A percentile compares a stretch with the other conserved stretches of the same genome.
phyloP scores from a whole-genome alignment of 2,888 invertebrate genomes.

The Aporophyla nigra region DNA sequence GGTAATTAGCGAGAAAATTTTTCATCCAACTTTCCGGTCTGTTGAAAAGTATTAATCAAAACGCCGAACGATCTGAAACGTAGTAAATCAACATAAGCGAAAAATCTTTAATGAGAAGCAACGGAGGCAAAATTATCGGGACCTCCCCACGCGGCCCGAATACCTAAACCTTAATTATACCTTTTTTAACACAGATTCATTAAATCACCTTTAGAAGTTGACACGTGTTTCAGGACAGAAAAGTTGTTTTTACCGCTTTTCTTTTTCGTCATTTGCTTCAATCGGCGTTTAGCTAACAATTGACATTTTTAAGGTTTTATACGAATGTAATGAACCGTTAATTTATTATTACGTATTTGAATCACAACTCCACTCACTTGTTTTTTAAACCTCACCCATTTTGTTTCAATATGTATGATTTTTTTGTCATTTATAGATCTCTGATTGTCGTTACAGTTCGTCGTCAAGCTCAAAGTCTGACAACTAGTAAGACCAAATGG shows the following conservation, averaged over 20 bases:
- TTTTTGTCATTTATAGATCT: no score
- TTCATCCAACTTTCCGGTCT: constrained; percentile 67
- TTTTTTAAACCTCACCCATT: no score
- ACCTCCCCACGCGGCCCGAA: constrained; percentile 64
- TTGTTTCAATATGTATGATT: no score
- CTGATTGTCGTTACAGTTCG: no score
- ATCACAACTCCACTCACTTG: neutral
- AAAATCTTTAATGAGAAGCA: constrained; percentile 78
- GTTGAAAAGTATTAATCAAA: constrained; percentile 77
- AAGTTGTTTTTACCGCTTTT: constrained; percentile 48
- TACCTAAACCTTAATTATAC: constrained; percentile 77
- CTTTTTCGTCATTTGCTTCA: constrained; percentile 34
- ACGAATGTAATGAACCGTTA: constrained; percentile 29
- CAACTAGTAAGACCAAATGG: no score
- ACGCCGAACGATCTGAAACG: constrained; percentile 72
- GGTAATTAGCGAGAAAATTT: constrained; percentile 70
- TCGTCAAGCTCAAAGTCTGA: no score
- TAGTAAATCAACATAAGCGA: constrained; percentile 72
- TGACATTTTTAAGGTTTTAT: constrained; percentile 25
- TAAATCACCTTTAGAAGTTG: constrained; percentile 75
- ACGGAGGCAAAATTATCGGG: constrained; percentile 74
- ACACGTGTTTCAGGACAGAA: constrained; percentile 69
- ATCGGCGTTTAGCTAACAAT: constrained; percentile 44
- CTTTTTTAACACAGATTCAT: constrained; percentile 74
- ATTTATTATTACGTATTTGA: neutral